Percentiles rank a stretch among this genome's conserved stretches.
phyloP scores from a whole-genome alignment of 2,113 vertebrate species.

The Chrysemys picta region DNA sequence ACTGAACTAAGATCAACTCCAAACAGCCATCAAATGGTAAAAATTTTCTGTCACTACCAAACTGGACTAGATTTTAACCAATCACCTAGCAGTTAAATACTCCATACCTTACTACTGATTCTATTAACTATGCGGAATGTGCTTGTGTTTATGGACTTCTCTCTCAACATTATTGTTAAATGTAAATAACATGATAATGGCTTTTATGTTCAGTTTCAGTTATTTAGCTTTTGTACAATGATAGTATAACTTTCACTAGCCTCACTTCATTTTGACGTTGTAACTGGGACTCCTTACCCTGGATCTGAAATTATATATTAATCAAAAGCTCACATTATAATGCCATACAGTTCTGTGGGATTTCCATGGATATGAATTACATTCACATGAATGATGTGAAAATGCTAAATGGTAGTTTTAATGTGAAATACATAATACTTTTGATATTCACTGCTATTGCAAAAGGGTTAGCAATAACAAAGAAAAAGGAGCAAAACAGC shows the following conservation, averaged over 20 bases:
- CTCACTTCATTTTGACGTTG: neutral
- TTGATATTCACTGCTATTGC: constrained; percentile 8
- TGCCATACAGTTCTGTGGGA: neutral
- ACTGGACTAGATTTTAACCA: neutral
- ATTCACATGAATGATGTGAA: neutral
- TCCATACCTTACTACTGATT: neutral
- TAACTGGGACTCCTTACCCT: neutral
- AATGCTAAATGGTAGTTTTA: neutral
- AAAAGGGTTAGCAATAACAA: constrained; percentile 24
- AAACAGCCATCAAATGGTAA: neutral
- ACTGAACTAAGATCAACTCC: neutral
- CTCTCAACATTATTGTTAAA: neutral
- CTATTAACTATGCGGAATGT: fast-evolving
- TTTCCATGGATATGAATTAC: neutral
- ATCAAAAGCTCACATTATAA: neutral
- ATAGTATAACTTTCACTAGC: neutral
- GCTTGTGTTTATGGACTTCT: neutral
- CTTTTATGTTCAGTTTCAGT: neutral
- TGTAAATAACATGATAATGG: neutral
- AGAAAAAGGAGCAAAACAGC: neutral
- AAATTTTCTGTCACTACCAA: neutral
- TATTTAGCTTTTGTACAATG: neutral
- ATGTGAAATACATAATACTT: neutral
- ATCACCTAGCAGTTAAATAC: neutral
- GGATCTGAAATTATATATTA: neutral